Evolutionary conservation across 1,140 invertebrate genomes (phyloP).

Genomic region (Drosophila novamexicana): DNA sequence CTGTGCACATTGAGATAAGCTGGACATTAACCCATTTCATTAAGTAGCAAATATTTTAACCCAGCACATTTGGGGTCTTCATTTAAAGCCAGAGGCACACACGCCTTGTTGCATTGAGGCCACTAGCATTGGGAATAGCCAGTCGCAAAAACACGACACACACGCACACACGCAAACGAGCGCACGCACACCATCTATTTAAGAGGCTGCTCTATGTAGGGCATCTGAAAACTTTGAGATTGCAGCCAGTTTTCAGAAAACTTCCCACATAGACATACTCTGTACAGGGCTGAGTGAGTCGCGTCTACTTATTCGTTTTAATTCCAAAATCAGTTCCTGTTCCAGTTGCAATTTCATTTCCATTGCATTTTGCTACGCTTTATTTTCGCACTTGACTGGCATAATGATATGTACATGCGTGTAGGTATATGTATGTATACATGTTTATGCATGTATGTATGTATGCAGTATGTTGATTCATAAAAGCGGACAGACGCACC

Average conservation of each 20-base stretch:
- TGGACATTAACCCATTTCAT: constrained; percentile 11
- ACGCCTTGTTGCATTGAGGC: background rate
- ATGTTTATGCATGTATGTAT: background rate
- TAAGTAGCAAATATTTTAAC: constrained; percentile 5
- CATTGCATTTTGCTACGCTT: background rate
- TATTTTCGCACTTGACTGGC: constrained; percentile 1
- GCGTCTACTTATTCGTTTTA: background rate
- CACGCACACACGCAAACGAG: background rate
- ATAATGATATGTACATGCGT: constrained; percentile 3
- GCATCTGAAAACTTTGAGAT: constrained; percentile 2
- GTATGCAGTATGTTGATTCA: too few relatives aligned
- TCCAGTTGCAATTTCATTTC: background rate
- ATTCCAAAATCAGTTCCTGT: background rate
- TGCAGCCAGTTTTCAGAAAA: background rate
- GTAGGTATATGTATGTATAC: background rate
- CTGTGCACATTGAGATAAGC: constrained; percentile 9
- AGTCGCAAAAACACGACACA: background rate
- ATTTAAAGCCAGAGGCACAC: background rate
- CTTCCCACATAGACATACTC: background rate
- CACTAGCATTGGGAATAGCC: constrained; percentile 15
- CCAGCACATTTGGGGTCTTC: constrained; percentile 6
- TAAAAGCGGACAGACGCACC: too few relatives aligned
- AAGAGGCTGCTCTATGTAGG: constrained; percentile 1
- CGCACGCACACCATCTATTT: background rate
- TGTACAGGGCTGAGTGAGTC: background rate